Base-by-base conservation (phyloP, 2,797 vertebrate species). In the Acipenser oxyrinchus region DNA sequence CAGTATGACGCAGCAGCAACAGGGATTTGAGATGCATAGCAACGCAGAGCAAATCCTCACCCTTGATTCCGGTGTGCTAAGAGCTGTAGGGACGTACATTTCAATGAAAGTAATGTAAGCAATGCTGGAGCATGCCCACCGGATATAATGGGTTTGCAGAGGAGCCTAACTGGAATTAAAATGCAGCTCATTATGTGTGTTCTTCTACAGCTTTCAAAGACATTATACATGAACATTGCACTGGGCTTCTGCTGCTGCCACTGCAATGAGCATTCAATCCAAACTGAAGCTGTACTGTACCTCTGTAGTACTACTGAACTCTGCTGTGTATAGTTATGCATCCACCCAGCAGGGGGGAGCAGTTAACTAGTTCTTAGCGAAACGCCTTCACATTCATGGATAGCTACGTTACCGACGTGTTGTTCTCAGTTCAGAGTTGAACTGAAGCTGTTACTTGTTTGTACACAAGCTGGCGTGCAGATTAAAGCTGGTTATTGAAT, bases 181-280 rank as follows among this genome's bases (percentile, higher is more conserved):
- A 65, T 65, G 64, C 49, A n/a, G 37, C 37, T 49, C 58, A 49
- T 64, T 67, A 23, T 12, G 50, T 62, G 11, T 49, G 10, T 51
- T 48, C 55, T 37, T 61, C 57, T 12, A 37, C 55, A 15, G 57
- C 15, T 57, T 68, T 49, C 61, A 68, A 23, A 49, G 48, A 18
- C 8, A 49, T 49, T 57, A 4, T 60, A 51, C 60, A 51, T 70
- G 15, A 9, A 55, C 53, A 48, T n/a, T 48, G 15, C 49, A 66
- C 64, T n/a, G 60, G 53, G 61, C 48, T 55, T 66, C 64, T 65
- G 59, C 50, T 37, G 7, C 23, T 18, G 48, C 49, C 49, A 66
- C 64, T 70, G 67, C 61, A 51, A 61, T 61, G 51, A 23, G 65
- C 68, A 61, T 61, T 67, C 65, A 71, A 65, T 69, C 57, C 50